Percentiles rank a stretch among this genome's conserved stretches.
These are phyloP conservation scores for Drosophila yooni DNA, from an alignment of 2,888 invertebrate species.

Conservation along the genomic window DNA sequence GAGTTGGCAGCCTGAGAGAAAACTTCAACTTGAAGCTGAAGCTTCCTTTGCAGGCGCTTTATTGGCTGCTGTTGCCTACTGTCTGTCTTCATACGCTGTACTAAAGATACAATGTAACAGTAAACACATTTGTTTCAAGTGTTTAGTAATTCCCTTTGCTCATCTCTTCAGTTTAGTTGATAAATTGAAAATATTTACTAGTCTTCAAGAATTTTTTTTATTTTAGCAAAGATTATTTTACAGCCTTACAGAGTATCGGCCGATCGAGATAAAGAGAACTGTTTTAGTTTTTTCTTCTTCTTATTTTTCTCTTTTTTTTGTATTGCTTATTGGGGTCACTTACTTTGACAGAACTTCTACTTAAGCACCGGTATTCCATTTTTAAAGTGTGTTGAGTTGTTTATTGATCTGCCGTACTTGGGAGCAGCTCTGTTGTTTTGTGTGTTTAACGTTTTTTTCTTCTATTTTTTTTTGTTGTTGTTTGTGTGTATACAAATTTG, in stretches of 20 bases:
- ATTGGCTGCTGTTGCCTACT: slow-evolving; percentile 38
- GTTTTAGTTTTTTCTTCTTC: slow-evolving; percentile 16
- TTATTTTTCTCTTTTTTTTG: slow-evolving; percentile 58
- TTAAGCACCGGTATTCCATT: slow-evolving; percentile 85
- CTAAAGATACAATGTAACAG: not conserved
- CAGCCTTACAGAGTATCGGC: slow-evolving; percentile 25
- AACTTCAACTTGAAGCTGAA: slow-evolving; percentile 22
- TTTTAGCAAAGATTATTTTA: not conserved
- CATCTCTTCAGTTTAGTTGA: not conserved
- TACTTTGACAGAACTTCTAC: slow-evolving; percentile 85
- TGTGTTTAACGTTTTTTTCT: slow-evolving; percentile 36
- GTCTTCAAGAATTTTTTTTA: not conserved
- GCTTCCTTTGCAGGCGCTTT: slow-evolving; percentile 64
- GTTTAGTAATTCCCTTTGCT: not conserved
- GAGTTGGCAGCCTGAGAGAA: slow-evolving; percentile 39
- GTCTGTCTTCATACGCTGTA: slow-evolving; percentile 31
- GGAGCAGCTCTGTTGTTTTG: slow-evolving; percentile 35
- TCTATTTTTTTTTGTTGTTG: not conserved
- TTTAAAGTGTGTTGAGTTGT: slow-evolving; percentile 63
- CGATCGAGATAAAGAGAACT: slow-evolving; percentile 19
- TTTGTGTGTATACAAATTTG: slow-evolving; percentile 36
- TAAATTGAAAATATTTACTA: not conserved
- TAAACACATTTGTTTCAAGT: not conserved
- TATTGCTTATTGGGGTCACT: slow-evolving; percentile 84
- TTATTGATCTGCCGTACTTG: slow-evolving; percentile 60